Evolutionary conservation across 92 coral and sea anemone species (phyloP), one percentile per base, ranked within the genome.

Genomic region (Zoanthus solanderi): DNA sequence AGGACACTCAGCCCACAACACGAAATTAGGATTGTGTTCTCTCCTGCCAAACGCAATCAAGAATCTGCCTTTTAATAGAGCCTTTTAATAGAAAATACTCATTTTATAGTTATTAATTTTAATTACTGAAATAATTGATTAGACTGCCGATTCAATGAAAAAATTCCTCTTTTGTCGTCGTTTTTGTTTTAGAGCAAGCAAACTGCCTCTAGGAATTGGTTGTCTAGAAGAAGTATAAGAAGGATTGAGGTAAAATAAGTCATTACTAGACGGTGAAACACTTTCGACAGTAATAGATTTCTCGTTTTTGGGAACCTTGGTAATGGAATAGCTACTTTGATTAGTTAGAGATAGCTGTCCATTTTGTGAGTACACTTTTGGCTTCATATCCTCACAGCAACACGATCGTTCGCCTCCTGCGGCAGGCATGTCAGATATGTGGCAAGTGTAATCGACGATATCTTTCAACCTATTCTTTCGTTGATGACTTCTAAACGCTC

Each of bases 401-500:
- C 1, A 3, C 3, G 8, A 2, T 3, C 1, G 31, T 5, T 18
- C 10, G 15, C 3, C 46, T 66, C 44, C 75, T 9, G 29, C 16
- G 23, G 58, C 31, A 30, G 79, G 13, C 6, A 7, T 1, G 2
- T 68, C 44, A 13, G 85, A 18, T 50, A 2, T 9, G 42, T 60
- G 10, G 7, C 28, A 53, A 44, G 46, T 53, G 11, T 37, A 6
- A 6, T 45, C 30, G 5, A 66, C 63, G 76, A 81, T 37, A 47
- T 66, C 75, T 47, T 66, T 48, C 18, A 81, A 31, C 31, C 29
- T 37, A 1, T 45, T 30, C 50, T 47, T 81, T 30, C 75, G 75
- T 28, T 23, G 75, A 47, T 81, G 30, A 15, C 75, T 75, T 50
- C 85, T 81, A 31, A 66, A 81, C 5, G 76, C 85, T 48, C 74